Evolutionary conservation across 2,113 vertebrate species (phyloP).

Genomic region (Lichenostomus cassidix): DNA sequence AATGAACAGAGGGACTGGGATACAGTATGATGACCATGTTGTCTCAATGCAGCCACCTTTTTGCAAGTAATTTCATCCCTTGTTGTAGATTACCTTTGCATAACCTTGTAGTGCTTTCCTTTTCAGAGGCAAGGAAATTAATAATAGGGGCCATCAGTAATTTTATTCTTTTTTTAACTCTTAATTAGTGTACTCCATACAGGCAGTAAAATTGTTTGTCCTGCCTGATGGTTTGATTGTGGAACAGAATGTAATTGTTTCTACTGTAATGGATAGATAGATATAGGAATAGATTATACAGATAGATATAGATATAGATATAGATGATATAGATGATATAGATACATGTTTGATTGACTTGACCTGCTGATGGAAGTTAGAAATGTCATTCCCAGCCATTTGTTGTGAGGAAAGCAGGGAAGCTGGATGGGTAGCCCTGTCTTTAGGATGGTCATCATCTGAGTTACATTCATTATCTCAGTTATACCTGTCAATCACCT

Average conservation of each 20-base stretch:
- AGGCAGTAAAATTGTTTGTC: background rate
- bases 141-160: background rate
- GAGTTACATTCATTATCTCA: background rate
- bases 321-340: background rate
- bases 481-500: background rate
- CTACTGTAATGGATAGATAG: background rate
- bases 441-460: background rate
- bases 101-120: background rate
- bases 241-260: background rate
- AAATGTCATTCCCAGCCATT: background rate
- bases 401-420: background rate
- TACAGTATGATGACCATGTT: background rate
- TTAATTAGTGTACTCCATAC: background rate
- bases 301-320: background rate
- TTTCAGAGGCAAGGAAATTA: background rate
- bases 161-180: background rate
- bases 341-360: background rate
- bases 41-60: background rate
- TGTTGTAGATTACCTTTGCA: background rate
- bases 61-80: background rate
- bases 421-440: background rate
- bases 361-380: background rate
- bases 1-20: background rate
- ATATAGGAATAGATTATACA: too few relatives aligned
- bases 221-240: background rate